Evolutionary conservation across 2,888 invertebrate genomes (phyloP), one percentile per base, ranked within the genome.

Genomic region (Metellina segmentata): DNA sequence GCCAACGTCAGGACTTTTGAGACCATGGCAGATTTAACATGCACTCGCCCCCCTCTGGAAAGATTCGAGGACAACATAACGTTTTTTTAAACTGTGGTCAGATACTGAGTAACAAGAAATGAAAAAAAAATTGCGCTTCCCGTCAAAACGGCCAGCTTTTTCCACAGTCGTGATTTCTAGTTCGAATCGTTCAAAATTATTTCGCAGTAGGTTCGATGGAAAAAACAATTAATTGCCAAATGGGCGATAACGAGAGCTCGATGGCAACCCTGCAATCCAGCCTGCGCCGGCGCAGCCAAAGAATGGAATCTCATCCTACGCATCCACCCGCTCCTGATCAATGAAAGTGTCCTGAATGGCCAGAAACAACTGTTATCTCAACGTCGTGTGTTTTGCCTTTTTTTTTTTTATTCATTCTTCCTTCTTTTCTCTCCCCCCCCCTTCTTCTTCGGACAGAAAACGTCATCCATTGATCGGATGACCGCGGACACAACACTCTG

Each of bases 321-420:
- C 91, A 83, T 91, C 91, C 82, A 87, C 87, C 89, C 87, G 61
- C 81, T 91, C 20, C 72, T 91, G 91, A 91, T 91, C 91, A 91
- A 91, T 91, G 91, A 91, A 91, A 91, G 79, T 91, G 91, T 91
- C 91, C 87, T 91, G 91, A 91, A 91, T 91, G 87, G 91, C 52
- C 48, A 61, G 61, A 90, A 77, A 81, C 78, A 79, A 90, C 77
- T 79, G 75, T 83, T 88, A 74, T 88, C 79, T 79, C n/a, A 48
- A 11, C 51, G n/a, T 71, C 34, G 69, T 82, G 77, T 82, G 75
- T 16, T 89, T 71, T 89, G 51, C 70, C 70, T 61, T 77, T 19
- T 19, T 16, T 69, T 51, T 19, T 74, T 75, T 75, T 69, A 20
- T 52, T 71, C 19, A 82, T 20, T 85, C 70, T 51, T 74, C 53